Evolutionary conservation across 1,140 invertebrate species (phyloP).

Genomic region (Euschistus heros): DNA sequence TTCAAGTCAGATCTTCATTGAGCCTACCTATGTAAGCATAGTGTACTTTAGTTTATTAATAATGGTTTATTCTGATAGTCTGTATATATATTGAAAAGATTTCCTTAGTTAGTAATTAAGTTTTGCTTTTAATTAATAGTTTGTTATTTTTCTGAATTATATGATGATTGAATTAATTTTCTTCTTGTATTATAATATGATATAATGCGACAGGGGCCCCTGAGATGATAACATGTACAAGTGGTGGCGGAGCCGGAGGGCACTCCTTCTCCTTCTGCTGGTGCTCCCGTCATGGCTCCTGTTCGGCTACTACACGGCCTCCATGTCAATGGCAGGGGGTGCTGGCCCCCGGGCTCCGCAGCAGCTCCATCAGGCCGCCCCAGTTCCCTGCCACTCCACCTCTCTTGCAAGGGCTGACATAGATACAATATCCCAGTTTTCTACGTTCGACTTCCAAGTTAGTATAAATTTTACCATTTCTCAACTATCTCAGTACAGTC

Average conservation of each 20-base stretch:
- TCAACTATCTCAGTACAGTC: not conserved
- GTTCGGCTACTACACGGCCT: slow-evolving; percentile 6
- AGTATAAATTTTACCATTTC: not conserved
- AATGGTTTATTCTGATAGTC: too few species aligned
- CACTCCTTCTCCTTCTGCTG: not conserved
- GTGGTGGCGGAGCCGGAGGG: not conserved
- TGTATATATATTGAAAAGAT: too few species aligned
- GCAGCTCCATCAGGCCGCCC: not conserved
- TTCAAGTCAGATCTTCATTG: too few species aligned
- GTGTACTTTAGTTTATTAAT: too few species aligned
- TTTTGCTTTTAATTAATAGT: too few species aligned
- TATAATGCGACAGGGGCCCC: not conserved
- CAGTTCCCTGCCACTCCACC: not conserved
- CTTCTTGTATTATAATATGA: too few species aligned
- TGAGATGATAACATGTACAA: slow-evolving; percentile 14
- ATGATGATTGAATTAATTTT: too few species aligned
- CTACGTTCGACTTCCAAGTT: slow-evolving; percentile 24
- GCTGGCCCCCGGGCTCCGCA: not conserved
- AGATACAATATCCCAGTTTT: slow-evolving; percentile 14
- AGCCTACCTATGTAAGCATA: too few species aligned
- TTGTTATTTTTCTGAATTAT: too few species aligned
- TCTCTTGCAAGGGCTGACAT: slow-evolving; percentile 10
- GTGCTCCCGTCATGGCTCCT: slow-evolving; percentile 3
- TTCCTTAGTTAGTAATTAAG: too few species aligned
- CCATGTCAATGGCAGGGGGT: not conserved